Evolutionary conservation across 53 echinoderm and acorn worm genomes (phyloP).

Genomic region (Actinopyga echinites): DNA sequence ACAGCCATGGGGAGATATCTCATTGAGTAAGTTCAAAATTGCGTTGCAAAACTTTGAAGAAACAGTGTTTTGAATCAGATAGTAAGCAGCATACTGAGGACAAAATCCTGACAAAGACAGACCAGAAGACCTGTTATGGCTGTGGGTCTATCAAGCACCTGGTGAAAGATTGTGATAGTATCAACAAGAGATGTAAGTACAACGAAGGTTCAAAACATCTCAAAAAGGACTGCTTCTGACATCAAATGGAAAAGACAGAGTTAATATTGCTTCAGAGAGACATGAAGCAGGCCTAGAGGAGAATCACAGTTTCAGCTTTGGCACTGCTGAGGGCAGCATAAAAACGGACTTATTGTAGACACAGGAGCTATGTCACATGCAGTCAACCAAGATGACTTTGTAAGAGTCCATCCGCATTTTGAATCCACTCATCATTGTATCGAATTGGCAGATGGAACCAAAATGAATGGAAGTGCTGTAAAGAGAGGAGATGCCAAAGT

Average conservation of each 20-base stretch:
- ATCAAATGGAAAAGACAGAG: not conserved
- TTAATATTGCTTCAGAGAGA: not conserved
- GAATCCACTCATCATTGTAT: slow-evolving; percentile 4
- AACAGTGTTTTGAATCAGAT: not conserved
- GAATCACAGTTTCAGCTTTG: not conserved
- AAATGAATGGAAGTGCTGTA: not conserved
- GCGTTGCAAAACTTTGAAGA: slow-evolving; percentile 7
- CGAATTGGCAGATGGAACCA: slow-evolving; percentile 36
- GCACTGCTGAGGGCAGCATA: not conserved
- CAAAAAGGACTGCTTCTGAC: not conserved
- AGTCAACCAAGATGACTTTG: not conserved
- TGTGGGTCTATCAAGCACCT: not conserved
- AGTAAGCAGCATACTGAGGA: not conserved
- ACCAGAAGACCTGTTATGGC: not conserved
- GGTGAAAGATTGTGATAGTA: slow-evolving; percentile 1
- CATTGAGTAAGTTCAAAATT: not conserved
- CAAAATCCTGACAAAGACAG: not conserved
- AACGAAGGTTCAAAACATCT: slow-evolving; percentile 23
- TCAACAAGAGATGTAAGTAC: slow-evolving; percentile 5
- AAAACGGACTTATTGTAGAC: not conserved
- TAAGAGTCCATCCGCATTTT: not conserved
- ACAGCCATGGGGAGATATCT: not conserved
- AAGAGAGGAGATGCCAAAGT: slow-evolving; percentile 44
- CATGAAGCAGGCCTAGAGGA: not conserved
- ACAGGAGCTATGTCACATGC: not conserved